Base-by-base conservation (phyloP, 2,888 invertebrate species). In the Gnatocerus cornutus region DNA sequence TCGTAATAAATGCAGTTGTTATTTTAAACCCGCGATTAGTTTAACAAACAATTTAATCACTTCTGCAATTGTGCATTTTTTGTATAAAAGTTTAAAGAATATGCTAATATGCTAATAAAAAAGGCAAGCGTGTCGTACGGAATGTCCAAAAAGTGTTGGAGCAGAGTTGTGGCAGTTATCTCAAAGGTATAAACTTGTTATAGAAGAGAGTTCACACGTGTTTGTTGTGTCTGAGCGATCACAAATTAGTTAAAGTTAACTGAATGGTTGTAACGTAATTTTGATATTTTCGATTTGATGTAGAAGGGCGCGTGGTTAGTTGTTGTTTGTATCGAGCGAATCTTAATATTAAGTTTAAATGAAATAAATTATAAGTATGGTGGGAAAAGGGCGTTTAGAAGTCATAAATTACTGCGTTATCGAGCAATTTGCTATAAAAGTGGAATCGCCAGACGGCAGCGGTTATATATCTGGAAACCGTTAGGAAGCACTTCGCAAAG, bases 231-330 rank as follows among this genome's bases (percentile, higher is more conserved):
- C n/a, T 50, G 29, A 10, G 50, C 50, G 21, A 21, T 29, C 50
- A 50, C 27, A 50, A 50, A 50, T 29, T 50, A 50, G 50, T 27
- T 50, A 50, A 50, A 29, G 8, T 21, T 55, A 39, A 43, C 29
- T 10, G 56, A 39, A 58, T 55, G 55, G 41, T 39, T 39, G 39
- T 55, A 41, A 30, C 10, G n/a, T 10, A 7, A 29, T 50, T 14
- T 37, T 53, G 1, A 56, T 41, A 16, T 56, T 56, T 56, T 9
- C 41, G 41, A 10, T 43, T 30, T 45, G 7, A 10, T 45, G 30
- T 10, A 16, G 30, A 12, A 96, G 88, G 92, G 94, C 91, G 81
- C 69, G 45, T 41, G 30, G 46, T 8, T 50, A 8, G 30, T 14
- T 46, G 30, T 14, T 46, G 55, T 55, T 58, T 69, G 61, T 62